A percentile compares a stretch with the other conserved stretches of the same genome.
Conservation (phyloP, 2,797 vertebrate genomes). For the Heterohyrax brucei region DNA sequence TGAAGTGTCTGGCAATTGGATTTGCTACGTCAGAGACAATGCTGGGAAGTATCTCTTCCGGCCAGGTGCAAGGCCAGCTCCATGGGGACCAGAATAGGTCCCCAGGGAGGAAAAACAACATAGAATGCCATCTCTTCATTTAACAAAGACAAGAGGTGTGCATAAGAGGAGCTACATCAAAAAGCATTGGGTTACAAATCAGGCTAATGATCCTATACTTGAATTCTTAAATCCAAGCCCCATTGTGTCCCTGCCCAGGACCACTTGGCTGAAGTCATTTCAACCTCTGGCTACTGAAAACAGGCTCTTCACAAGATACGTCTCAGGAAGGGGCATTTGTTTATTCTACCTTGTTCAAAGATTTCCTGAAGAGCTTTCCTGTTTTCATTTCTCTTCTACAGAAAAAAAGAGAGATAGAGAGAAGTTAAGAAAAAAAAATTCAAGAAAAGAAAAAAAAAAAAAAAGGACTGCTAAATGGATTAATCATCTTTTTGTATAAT, state of each 20-base stretch:
- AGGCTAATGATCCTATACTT: conserved; percentile 86
- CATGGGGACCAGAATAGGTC: neutral
- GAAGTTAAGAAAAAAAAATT: too few species aligned
- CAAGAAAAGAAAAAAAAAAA: conserved; percentile 86
- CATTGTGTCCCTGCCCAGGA: conserved; percentile 82
- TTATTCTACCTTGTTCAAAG: conserved; percentile 96
- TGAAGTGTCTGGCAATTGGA: neutral
- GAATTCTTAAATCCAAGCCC: conserved; percentile 79
- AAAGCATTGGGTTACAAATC: conserved; percentile 82
- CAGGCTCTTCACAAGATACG: conserved; percentile 87
- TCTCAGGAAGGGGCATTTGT: conserved; percentile 93
- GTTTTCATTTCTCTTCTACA: conserved; percentile 91
- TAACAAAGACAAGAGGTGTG: conserved; percentile 67
- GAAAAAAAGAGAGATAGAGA: neutral
- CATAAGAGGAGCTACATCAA: conserved; percentile 59
- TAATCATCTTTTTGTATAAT: conserved; percentile 95
- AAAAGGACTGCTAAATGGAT: conserved; percentile 95
- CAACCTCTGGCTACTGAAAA: conserved; percentile 89
- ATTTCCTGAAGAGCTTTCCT: conserved; percentile 94
- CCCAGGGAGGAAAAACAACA: neutral
- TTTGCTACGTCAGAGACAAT: neutral
- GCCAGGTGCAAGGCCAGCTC: neutral
- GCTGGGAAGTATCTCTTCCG: neutral
- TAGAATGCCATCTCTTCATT: conserved; percentile 42
- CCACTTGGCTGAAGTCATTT: conserved; percentile 89